Evolutionary conservation across 2,888 invertebrate species (phyloP).

Genomic region (Sinodicranocentrus sp.): DNA sequence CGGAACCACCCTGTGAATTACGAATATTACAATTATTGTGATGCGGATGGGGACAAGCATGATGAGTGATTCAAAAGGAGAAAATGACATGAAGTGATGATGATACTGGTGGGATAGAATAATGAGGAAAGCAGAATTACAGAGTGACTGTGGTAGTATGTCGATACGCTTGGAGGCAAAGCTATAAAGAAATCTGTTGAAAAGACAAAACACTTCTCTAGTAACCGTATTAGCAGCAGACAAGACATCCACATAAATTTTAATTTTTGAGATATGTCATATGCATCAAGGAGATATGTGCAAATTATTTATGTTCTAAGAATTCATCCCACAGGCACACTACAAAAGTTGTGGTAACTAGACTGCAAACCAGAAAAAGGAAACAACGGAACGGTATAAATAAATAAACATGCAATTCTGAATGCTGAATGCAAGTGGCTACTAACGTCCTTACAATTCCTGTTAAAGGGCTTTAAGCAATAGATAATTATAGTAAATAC

Average conservation of each 20-base stretch:
- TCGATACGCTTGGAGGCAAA: constrained; percentile 2
- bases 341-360: too few relatives aligned
- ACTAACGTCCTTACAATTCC: too few relatives aligned
- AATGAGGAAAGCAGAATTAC: neutral
- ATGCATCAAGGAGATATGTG: neutral
- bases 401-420: too few relatives aligned
- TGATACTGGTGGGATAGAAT: neutral
- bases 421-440: too few relatives aligned
- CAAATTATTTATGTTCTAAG: neutral
- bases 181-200: neutral
- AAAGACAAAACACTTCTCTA: neutral
- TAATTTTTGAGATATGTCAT: neutral
- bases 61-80: constrained; percentile 14
- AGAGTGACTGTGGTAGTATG: neutral
- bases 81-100: constrained; percentile 13
- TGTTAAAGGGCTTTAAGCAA: constrained; percentile 4
- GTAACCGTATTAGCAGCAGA: neutral
- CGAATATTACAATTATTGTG: constrained; percentile 13
- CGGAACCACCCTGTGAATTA: constrained; percentile 39
- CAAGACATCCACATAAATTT: neutral
- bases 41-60: neutral
- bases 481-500: constrained; percentile 12
- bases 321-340: too few relatives aligned
- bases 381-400: too few relatives aligned
- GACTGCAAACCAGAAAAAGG: neutral